A percentile compares a stretch with the other conserved stretches of the same genome.
These are phyloP conservation scores for Diachasma alloeum DNA, from an alignment of 1,140 invertebrate species.

Conservation along the genomic window DNA sequence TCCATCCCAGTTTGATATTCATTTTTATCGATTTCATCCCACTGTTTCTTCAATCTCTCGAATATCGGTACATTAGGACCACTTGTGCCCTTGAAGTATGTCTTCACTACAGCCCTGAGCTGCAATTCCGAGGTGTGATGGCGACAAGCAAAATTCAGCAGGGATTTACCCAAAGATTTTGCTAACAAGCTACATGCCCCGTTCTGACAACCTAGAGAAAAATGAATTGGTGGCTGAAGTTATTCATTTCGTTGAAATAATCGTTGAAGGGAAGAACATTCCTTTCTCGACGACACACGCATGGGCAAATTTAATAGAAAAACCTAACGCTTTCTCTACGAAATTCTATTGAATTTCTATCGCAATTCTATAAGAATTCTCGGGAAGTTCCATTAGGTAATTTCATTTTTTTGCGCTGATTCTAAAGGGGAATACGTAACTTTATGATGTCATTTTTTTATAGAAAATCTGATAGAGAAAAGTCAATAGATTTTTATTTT, in stretches of 20 bases:
- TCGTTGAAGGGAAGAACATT: too few species aligned
- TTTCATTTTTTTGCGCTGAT: too few species aligned
- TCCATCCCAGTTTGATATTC: not conserved
- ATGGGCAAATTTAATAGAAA: not conserved
- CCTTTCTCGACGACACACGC: too few species aligned
- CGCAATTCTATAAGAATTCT: too few species aligned
- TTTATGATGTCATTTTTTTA: too few species aligned
- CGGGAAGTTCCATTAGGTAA: too few species aligned
- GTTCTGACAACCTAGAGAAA: not conserved
- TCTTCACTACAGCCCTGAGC: not conserved
- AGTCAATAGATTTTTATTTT: too few species aligned
- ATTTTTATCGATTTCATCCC: not conserved
- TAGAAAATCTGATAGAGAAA: too few species aligned
- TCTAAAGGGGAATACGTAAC: too few species aligned
- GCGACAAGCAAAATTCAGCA: not conserved
- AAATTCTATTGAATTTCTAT: too few species aligned
- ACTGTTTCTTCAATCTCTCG: not conserved
- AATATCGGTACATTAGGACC: slow-evolving; percentile 13
- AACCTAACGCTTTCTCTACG: too few species aligned
- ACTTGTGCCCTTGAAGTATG: not conserved
- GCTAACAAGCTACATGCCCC: slow-evolving; percentile 22
- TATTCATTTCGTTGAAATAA: too few species aligned
- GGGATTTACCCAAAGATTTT: not conserved
- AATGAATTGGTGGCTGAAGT: not conserved
- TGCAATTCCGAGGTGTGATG: not conserved